A percentile compares a stretch with the other conserved stretches of the same genome.
These are phyloP conservation scores for Galendromus occidentalis DNA, from an alignment of 1,140 invertebrate species.

Conservation along the genomic window DNA sequence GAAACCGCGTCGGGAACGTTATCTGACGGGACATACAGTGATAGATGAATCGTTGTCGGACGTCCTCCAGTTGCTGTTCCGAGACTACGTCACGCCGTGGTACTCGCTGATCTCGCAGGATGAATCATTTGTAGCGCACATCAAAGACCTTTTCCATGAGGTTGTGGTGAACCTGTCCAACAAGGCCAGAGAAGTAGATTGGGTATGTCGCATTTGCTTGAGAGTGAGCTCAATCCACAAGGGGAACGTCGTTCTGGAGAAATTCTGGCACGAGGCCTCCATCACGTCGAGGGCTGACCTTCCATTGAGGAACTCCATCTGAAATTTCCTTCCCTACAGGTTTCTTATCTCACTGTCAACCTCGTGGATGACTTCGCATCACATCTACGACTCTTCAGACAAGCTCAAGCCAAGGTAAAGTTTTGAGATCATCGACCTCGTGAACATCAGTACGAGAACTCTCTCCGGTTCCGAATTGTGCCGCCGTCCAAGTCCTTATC, in stretches of 20 bases:
- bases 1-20: conserved; percentile 3
- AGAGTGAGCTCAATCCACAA: too few relatives aligned
- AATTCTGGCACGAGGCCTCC: too few relatives aligned
- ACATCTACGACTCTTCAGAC: conserved; percentile 56
- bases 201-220: conserved; percentile 33
- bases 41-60: conserved; percentile 50
- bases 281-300: too few relatives aligned
- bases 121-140: conserved; percentile 34
- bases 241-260: too few relatives aligned
- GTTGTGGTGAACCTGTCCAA: conserved; percentile 34
- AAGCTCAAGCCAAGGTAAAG: conserved; percentile 43
- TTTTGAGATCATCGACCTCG: too few relatives aligned
- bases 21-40: conserved; percentile 40
- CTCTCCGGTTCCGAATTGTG: too few relatives aligned
- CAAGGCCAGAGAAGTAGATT: conserved; percentile 62
- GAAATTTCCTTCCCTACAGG: not conserved
- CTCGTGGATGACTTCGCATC: conserved; percentile 73
- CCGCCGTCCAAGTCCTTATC: not conserved
- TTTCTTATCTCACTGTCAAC: conserved; percentile 58
- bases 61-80: conserved; percentile 27
- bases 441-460: too few relatives aligned
- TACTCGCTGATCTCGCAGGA: conserved; percentile 38
- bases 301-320: too few relatives aligned
- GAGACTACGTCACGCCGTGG: conserved; percentile 61
- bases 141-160: conserved; percentile 33